phyloP scores from a whole-genome alignment of 2,797 vertebrate genomes.

The Acestrorhynchus altus region DNA sequence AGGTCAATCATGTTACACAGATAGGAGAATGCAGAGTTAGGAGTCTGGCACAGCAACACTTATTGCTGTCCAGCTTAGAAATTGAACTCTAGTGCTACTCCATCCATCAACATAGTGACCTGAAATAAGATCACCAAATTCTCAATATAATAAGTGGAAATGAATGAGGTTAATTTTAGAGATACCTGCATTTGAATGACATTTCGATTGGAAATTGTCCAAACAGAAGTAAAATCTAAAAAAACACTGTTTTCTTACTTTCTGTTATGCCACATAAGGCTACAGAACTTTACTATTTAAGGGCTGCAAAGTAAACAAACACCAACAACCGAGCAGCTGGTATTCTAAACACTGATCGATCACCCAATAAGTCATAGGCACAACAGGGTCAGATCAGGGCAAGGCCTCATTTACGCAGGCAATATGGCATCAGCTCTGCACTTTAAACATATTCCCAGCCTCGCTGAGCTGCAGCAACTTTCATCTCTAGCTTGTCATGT shows the following conservation, averaged over 20 bases:
- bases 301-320: not conserved
- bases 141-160: too few relatives aligned
- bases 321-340: conserved; percentile 18
- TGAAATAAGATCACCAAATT: too few relatives aligned
- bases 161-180: too few relatives aligned
- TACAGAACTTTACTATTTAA: not conserved
- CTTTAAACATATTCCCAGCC: not conserved
- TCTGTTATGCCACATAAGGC: not conserved
- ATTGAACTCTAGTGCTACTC: too few relatives aligned
- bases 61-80: too few relatives aligned
- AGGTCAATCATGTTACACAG: too few relatives aligned
- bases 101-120: too few relatives aligned
- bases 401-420: not conserved
- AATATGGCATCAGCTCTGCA: conserved; percentile 17
- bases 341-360: conserved; percentile 22
- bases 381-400: conserved; percentile 42
- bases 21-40: too few relatives aligned
- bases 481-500: conserved; percentile 26
- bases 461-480: conserved; percentile 16
- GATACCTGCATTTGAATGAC: too few relatives aligned
- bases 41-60: too few relatives aligned
- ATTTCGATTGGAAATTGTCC: too few relatives aligned
- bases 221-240: too few relatives aligned
- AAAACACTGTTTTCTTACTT: not conserved
- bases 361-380: conserved; percentile 40